These are phyloP conservation scores for Ctenosaura bakeri DNA, from an alignment of 2,797 vertebrate species.

Conservation along the genomic window DNA sequence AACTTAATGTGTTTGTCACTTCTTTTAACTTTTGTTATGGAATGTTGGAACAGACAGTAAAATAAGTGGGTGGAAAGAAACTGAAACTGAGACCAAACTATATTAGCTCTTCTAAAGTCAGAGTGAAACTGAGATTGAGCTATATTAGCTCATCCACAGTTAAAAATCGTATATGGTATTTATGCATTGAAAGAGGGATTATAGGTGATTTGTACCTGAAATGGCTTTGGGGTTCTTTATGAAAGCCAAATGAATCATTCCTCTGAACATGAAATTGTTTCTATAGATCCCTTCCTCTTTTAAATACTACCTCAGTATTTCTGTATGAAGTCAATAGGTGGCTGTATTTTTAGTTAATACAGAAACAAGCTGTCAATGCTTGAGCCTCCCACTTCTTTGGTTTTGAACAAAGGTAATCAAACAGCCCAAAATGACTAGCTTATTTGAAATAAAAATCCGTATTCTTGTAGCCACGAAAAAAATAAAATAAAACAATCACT, in stretches of 20 bases:
- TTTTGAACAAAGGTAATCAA: not conserved
- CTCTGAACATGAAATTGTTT: not conserved
- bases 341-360: not conserved
- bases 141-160: not conserved
- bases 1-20: not conserved
- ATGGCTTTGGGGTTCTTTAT: not conserved
- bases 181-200: not conserved
- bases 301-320: not conserved
- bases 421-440: not conserved
- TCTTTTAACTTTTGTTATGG: not conserved
- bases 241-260: not conserved
- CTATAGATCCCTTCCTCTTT: not conserved
- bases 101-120: not conserved
- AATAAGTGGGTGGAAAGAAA: not conserved
- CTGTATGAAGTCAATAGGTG: not conserved
- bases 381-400: not conserved
- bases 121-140: not conserved
- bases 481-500: not conserved
- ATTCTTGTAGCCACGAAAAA: not conserved
- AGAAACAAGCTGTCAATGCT: not conserved
- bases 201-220: not conserved
- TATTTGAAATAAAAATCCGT: not conserved
- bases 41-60: not conserved
- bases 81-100: not conserved
- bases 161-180: not conserved